Evolutionary conservation across 1,140 invertebrate genomes (phyloP), one percentile per base, ranked within the genome.

Genomic region (Bombus sibiricus): DNA sequence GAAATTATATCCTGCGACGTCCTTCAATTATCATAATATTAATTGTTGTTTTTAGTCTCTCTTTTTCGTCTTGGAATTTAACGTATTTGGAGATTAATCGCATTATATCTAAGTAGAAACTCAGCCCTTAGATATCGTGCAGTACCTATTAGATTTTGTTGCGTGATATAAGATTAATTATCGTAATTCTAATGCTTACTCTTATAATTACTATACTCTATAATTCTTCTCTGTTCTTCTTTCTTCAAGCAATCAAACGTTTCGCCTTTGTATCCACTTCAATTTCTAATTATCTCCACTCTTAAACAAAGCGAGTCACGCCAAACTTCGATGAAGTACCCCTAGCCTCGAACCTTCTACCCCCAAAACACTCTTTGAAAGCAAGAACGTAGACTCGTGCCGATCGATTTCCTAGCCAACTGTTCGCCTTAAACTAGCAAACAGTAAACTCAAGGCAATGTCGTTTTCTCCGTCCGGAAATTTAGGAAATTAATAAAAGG

Each of bases 401-500:
- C 37, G 25, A 41, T 71, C 69, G 69, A 71, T 41, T 71, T 71
- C 5, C 37, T 8, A 41, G 37, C 37, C 69, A 41, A 41, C 69
- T 28, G 69, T 41, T 71, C 69, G 37, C 69, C 69, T 39, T 41
- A 71, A 41, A 71, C n/a, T 37, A 5, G 74, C 34, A 76, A 76
- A 76, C 47, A 39, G 53, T 37, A 15, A 25, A 13, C 47, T 59
- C 34, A 53, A 37, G 22, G 25, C 53, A 47, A 22, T 37, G 12
- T 34, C 34, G 22, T 62, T 59, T 34, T 39, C 39, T 15, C 10
- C 32, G 43, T 41, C 6, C 25, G 43, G 32, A 75, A 75, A 53
- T 75, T 75, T 57, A 75, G 15, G 28, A 72, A 81, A 81, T 81
- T 81, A 81, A 81, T 72, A 81, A 59, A 72, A 8, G 37, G 18